These are phyloP conservation scores for Vanessa tameamea DNA, from an alignment of 1,140 invertebrate genomes.

Conservation along the genomic window DNA sequence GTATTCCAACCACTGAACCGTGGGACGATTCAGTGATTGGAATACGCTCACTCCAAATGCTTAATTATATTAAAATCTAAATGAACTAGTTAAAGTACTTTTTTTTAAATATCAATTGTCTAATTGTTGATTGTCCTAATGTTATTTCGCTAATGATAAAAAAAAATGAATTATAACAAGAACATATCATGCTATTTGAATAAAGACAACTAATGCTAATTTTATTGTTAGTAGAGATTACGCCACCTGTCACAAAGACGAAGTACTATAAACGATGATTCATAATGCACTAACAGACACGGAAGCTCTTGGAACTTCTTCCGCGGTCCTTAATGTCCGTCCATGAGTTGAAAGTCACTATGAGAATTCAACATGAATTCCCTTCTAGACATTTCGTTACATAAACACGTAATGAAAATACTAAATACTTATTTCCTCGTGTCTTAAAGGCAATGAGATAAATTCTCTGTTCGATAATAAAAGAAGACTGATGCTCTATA, in stretches of 20 bases:
- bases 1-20: too few relatives aligned
- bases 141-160: too few relatives aligned
- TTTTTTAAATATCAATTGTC: too few relatives aligned
- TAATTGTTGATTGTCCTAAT: too few relatives aligned
- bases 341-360: conserved; percentile 9
- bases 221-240: not conserved
- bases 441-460: not conserved
- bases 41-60: too few relatives aligned
- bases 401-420: conserved; percentile 7
- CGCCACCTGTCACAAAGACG: conserved; percentile 9
- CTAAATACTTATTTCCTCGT: not conserved
- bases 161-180: too few relatives aligned
- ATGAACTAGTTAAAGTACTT: too few relatives aligned
- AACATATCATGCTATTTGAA: not conserved
- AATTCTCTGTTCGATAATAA: not conserved
- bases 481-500: not conserved
- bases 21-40: too few relatives aligned
- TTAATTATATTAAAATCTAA: too few relatives aligned
- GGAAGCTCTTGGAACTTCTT: conserved; percentile 16
- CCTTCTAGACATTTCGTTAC: not conserved
- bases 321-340: conserved; percentile 8
- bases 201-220: not conserved
- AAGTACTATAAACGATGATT: not conserved
- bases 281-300: conserved; percentile 5
- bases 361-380: conserved; percentile 3